Conservation (phyloP, 2,888 invertebrate genomes). For the Argyra leucocephala region DNA sequence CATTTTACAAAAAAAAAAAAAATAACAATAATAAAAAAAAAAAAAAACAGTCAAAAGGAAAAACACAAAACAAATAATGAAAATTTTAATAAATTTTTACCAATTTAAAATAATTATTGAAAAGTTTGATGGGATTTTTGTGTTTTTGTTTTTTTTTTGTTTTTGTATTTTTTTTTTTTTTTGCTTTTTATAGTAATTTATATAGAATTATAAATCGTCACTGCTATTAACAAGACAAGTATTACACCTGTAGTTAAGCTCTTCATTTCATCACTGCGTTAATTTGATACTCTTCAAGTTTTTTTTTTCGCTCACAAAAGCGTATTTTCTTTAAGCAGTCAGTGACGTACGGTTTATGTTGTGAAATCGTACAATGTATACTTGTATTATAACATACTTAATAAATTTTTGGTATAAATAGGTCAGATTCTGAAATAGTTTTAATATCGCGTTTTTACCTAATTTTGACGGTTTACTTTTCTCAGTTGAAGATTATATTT, state of each 20-base stretch:
- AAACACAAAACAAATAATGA: neutral
- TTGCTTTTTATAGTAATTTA: neutral
- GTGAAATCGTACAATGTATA: too few species aligned
- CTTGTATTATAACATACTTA: too few species aligned
- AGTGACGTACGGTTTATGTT: too few species aligned
- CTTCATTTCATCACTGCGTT: neutral
- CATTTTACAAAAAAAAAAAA: neutral
- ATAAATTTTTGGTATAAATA: too few species aligned
- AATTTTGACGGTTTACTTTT: too few species aligned
- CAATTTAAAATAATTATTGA: conserved; percentile 6
- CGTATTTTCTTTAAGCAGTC: too few species aligned
- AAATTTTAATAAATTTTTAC: neutral
- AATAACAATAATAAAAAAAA: neutral
- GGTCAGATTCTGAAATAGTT: too few species aligned
- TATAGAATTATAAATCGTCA: neutral
- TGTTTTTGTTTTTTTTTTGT: neutral
- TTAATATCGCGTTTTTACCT: too few species aligned
- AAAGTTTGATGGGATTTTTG: neutral
- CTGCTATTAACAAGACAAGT: conserved; percentile 3
- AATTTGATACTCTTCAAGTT: too few species aligned
- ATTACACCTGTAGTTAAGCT: neutral
- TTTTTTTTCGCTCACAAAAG: too few species aligned
- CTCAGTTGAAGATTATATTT: too few species aligned
- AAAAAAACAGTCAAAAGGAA: too few species aligned
- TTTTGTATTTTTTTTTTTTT: neutral